Evolutionary conservation across 2,797 vertebrate genomes (phyloP), one percentile per base, ranked within the genome.

Genomic region (Ptychobarbus kaznakovi): DNA sequence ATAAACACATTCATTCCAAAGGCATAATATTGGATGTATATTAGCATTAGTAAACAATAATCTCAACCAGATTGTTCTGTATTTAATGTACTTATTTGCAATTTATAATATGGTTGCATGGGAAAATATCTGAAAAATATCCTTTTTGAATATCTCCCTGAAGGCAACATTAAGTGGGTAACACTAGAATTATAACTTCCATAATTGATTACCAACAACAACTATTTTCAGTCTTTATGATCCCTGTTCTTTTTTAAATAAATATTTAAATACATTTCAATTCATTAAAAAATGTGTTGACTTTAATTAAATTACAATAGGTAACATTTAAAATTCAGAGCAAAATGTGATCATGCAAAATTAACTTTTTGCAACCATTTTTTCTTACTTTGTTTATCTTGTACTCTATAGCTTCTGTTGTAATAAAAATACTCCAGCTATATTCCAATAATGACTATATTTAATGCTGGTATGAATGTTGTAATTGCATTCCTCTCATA

Each of bases 391-490:
- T 22, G 25, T 35, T 13, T 35, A 40, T 40, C 11, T 18, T 53
- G 32, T 16, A 2, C 40, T 53, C 38, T 22, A 1, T 9, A 32
- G 32, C 32, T 25, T 58, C n/a, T 81, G 44, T 6, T 68, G 65
- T 65, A 42, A 13, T 42, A 70, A 42, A 74, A 32, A 25, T 22
- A 61, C 18, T 70, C n/a, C 73, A 15, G 22, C 15, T 35, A 18
- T 61, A 70, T 42, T 65, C 63, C 70, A 25, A 49, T 42, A 25
- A 61, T 42, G 58, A 58, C 61, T 15, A 44, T 42, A 81, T 80
- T 74, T 80, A 81, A 87, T 16, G 44, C 49, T 74, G 9, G 63
- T 44, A 63, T 18, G 16, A 49, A 46, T 28, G 42, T 66, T 66
- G 25, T 73, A 53, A 25, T 40, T 28, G 28, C 32, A 79, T 75